Base-by-base conservation (phyloP, 2,888 invertebrate species). In the Drosophila buzzatii region DNA sequence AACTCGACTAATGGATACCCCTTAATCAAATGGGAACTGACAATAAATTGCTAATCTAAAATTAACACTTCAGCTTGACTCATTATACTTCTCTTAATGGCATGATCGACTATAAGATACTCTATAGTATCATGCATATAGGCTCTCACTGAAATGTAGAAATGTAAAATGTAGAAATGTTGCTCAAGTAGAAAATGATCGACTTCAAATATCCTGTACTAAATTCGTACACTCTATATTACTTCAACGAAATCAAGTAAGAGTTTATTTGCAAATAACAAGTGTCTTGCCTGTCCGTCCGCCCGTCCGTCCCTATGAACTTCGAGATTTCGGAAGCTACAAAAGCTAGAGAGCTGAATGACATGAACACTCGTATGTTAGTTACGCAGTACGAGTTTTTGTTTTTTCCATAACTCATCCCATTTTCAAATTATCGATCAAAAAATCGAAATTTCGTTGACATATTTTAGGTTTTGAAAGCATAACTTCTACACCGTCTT, bases 191-290 rank as follows among this genome's bases (percentile, higher is more conserved):
- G 2, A 14, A 35, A 18, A 8, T 52, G 52, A 14, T 37, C 37
- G 20, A 53, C 16, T 52, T 35, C 16, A 16, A 23, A 1, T 23
- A 16, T 23, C 37, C 52, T 51, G 18, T 18, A 51, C 20, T 14
- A 0, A 3, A 20, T 1, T n/a, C n/a, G 5, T 27, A 8, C 16
- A 27, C 27, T 27, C 45, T 8, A 16, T 0, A 16, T 47, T 16
- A 16, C 1, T 27, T 2, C 16, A 9, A n/a, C 0, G 4, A 10
- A 1, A 16, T 23, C 8, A 27, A 9, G 10, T 1, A 4, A 3
- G 4, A n/a, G 5, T 2, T n/a, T 49, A 10, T 9, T n/a, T n/a
- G 1, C 2, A 18, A 12, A 6, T 12, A 31, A n/a, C 1, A 37
- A 16, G 0, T 9, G 8, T 1, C 7, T 2, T 23, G 3, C 5